These are phyloP conservation scores for Anas acuta DNA, from an alignment of 2,797 vertebrate species.

Conservation along the genomic window DNA sequence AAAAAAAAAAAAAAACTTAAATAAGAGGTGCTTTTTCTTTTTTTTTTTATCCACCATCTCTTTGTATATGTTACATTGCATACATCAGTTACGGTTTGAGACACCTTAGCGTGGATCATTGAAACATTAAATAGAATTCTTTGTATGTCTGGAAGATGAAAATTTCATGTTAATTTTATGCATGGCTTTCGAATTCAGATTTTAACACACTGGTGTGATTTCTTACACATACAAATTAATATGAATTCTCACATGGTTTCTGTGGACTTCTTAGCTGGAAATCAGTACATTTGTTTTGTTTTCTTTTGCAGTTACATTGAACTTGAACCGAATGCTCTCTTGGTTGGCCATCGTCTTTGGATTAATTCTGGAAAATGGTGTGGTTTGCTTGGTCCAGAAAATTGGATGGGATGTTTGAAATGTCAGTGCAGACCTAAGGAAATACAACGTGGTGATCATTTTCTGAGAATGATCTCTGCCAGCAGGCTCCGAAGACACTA, in stretches of 20 bases:
- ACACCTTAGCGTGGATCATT: neutral
- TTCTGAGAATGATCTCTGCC: neutral
- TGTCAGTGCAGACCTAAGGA: neutral
- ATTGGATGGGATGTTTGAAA: constrained; percentile 78
- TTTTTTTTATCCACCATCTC: neutral
- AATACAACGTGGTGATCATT: neutral
- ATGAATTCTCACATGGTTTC: neutral
- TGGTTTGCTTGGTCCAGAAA: constrained; percentile 77
- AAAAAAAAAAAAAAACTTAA: neutral
- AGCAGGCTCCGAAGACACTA: neutral
- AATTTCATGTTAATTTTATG: neutral
- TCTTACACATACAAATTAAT: neutral
- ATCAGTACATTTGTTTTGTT: neutral
- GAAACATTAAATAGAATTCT: neutral
- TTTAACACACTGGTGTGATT: neutral
- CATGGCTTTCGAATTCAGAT: neutral
- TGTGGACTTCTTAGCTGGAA: neutral
- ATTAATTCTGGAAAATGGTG: constrained; percentile 84
- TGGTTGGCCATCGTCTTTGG: constrained; percentile 84
- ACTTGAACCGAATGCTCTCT: constrained; percentile 85
- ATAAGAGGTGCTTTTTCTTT: too few species aligned
- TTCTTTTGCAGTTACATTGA: constrained; percentile 86
- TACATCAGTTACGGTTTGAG: neutral
- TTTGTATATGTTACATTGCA: neutral
- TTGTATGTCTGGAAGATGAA: neutral